Percentiles rank a stretch among this genome's conserved stretches.
Evolutionary conservation across 1,140 invertebrate genomes (phyloP).

Genomic region (Oryctes rhinoceros): DNA sequence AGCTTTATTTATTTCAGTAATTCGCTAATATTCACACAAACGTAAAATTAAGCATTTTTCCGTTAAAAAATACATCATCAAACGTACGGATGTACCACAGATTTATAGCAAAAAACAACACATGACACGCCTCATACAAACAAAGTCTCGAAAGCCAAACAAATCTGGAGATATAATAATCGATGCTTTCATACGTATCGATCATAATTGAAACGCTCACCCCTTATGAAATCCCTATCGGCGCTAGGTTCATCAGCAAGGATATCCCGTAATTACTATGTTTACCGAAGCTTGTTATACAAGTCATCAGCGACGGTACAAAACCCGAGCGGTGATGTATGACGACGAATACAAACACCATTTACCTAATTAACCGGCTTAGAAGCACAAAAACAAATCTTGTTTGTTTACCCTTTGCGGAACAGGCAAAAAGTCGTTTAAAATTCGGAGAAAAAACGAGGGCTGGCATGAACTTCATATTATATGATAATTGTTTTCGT

Average conservation of each 20-base stretch:
- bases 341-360: not conserved
- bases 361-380: not conserved
- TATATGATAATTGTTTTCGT: no score
- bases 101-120: no score
- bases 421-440: not conserved
- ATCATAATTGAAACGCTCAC: not conserved
- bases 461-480: not conserved
- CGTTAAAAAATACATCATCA: no score
- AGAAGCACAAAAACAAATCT: not conserved
- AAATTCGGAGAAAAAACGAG: not conserved
- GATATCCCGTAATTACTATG: conserved; percentile 10
- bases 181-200: not conserved
- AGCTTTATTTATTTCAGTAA: no score
- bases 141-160: no score
- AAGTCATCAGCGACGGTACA: not conserved
- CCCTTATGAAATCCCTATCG: not conserved
- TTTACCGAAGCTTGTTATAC: not conserved
- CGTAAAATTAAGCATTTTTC: no score
- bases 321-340: not conserved
- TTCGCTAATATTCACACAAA: no score
- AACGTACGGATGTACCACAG: no score
- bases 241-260: not conserved
- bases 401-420: not conserved
- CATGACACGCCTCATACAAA: no score
- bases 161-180: no score